Base-by-base conservation (phyloP, 1,140 invertebrate genomes). In the Euschistus heros region DNA sequence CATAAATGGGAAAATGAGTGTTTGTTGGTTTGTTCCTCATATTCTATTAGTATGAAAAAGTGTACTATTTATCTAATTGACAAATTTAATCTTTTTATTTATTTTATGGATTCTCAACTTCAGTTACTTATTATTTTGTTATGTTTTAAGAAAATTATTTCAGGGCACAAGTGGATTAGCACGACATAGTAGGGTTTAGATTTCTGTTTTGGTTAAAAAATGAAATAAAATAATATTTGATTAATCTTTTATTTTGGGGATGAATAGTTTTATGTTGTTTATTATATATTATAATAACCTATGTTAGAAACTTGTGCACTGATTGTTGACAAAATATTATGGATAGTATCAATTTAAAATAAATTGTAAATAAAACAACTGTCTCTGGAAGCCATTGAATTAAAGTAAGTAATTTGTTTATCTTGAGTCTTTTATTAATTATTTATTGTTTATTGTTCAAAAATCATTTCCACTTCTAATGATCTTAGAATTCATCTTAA, bases 1-100 rank as follows among this genome's bases (percentile, higher is more conserved):
- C 33, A 37, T 13, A 37, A 37, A 37, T 20, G 47, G 22, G 47
- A 22, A 50, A 18, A 20, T 22, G 47, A 50, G 47, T 50, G 47
- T 50, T 50, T 50, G 47, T 50, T 18, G 47, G 47, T 50, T 50
- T 50, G 47, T 50, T 50, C 47, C 47, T 50, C 33, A 22, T 50
- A 50, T 50, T 50, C 47, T 22, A 20, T 50, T 22, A 50, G 33
- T 10, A 20, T 18, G 47, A 50, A 50, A 17, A 50, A 50, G n/a
- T 50, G 47, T 50, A 50, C 47, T 22, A 50, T 50, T 50, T 50
- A 50, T 18, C 47, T 50, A 18, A 50, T 50, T 20, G 22, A 50
- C 47, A 20, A 50, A 50, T 50, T 20, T 50, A 50, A 50, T 17
- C 5, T 50, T 50, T 50, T 50, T 37, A 37, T 37, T 37, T 37